Conservation (phyloP, 2,113 vertebrate genomes). For the Chlorocebus sabaeus region DNA sequence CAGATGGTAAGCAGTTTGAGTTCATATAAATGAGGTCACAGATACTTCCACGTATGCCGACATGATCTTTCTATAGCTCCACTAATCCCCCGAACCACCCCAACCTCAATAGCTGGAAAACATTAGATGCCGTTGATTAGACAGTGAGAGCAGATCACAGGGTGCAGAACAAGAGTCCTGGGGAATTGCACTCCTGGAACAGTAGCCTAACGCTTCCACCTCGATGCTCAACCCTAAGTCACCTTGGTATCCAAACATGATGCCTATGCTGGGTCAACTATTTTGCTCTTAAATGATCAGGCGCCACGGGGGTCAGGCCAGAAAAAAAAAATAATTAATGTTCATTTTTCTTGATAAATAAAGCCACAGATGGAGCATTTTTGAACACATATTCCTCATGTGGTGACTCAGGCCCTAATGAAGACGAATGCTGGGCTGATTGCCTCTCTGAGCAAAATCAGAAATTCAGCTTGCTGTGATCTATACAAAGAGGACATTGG, state of each 20-base stretch:
- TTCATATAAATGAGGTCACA: constrained; percentile 52
- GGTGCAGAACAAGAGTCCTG: background rate
- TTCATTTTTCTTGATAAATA: constrained; percentile 41
- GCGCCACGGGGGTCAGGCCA: background rate
- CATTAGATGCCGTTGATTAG: background rate
- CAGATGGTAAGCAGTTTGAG: constrained; percentile 61
- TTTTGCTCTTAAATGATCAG: background rate
- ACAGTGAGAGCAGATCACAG: background rate
- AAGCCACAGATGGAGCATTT: background rate
- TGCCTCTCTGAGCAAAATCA: background rate
- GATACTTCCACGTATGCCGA: background rate
- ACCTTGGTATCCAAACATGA: background rate
- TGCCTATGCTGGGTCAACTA: background rate
- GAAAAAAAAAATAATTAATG: background rate
- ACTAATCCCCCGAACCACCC: background rate
- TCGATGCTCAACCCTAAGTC: background rate
- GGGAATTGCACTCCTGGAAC: background rate
- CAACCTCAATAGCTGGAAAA: background rate
- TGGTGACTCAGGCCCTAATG: background rate
- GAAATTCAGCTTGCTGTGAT: background rate
- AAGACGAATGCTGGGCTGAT: background rate
- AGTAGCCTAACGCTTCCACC: background rate
- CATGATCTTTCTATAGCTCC: background rate
- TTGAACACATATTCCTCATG: background rate
- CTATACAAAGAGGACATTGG: background rate